A percentile compares a stretch with the other conserved stretches of the same genome.
These are phyloP conservation scores for Drosophila virilis DNA, from an alignment of 1,140 invertebrate species.

Conservation along the genomic window DNA sequence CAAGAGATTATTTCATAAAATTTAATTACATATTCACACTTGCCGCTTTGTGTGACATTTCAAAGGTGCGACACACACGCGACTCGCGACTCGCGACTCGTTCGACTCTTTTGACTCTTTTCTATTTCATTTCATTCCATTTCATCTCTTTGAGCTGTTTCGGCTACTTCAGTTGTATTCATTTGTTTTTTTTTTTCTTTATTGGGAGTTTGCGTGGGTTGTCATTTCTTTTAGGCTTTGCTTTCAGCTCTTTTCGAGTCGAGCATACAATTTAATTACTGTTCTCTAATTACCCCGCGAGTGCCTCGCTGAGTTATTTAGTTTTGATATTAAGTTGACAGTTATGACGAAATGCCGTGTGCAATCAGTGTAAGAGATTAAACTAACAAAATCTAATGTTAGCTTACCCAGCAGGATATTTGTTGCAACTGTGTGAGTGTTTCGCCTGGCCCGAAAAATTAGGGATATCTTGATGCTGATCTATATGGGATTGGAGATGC, in stretches of 20 bases:
- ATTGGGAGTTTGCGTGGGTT: constrained; percentile 41
- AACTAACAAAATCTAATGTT: too few species aligned
- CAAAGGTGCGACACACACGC: constrained; percentile 75
- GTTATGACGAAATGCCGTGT: constrained; percentile 65
- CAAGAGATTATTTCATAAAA: constrained; percentile 69
- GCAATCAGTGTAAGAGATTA: constrained; percentile 1
- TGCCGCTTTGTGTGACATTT: constrained; percentile 52
- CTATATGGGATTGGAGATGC: too few species aligned
- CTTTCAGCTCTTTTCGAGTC: constrained; percentile 39
- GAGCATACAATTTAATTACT: constrained; percentile 69
- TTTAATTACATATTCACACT: constrained; percentile 80
- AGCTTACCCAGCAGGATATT: too few species aligned
- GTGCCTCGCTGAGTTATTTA: constrained; percentile 69
- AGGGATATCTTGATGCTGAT: too few species aligned
- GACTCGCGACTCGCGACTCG: constrained; percentile 69
- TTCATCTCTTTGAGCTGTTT: constrained; percentile 8
- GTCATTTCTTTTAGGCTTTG: constrained; percentile 31
- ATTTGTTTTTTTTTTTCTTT: constrained; percentile 54
- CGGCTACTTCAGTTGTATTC: constrained; percentile 32
- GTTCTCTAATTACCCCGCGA: constrained; percentile 60
- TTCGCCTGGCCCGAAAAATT: too few species aligned
- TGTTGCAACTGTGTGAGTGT: too few species aligned
- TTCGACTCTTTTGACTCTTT: constrained; percentile 21
- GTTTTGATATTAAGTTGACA: constrained; percentile 78
- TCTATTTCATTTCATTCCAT: constrained; percentile 13